Conservation (phyloP, 2,797 vertebrate genomes). For the Malacoctenus gilli region DNA sequence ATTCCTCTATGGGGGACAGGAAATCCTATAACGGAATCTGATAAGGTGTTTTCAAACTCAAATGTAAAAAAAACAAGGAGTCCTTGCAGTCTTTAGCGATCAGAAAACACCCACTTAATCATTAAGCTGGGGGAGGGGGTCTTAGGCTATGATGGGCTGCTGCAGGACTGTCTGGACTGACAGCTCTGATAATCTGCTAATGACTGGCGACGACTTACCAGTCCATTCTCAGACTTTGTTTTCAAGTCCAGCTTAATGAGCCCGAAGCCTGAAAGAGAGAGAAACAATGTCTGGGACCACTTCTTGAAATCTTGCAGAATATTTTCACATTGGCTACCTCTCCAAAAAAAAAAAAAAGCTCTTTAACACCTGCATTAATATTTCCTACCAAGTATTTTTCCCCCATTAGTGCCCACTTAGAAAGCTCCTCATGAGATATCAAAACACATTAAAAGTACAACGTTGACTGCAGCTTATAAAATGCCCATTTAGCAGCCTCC, state of each 20-base stretch:
- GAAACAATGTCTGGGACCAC: background rate
- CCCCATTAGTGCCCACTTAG: background rate
- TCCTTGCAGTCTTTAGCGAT: constrained; percentile 13
- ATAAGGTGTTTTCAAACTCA: too few species aligned
- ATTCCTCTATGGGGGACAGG: too few species aligned
- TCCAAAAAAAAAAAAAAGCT: background rate
- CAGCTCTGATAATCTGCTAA: constrained; percentile 37
- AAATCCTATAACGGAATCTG: too few species aligned
- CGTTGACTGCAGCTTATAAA: constrained; percentile 23
- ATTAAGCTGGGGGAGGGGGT: too few species aligned
- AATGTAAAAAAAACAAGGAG: too few species aligned
- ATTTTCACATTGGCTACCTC: too few species aligned
- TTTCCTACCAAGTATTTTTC: background rate
- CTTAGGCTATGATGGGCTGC: constrained; percentile 25
- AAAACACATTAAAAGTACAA: constrained; percentile 13
- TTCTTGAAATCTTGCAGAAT: too few species aligned
- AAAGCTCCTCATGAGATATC: background rate
- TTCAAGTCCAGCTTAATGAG: constrained; percentile 97
- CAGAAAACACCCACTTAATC: constrained; percentile 16
- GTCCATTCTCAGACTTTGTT: constrained; percentile 96
- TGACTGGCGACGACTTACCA: constrained; percentile 84
- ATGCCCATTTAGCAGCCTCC: constrained; percentile 5
- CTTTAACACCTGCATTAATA: background rate
- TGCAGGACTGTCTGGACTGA: constrained; percentile 19
- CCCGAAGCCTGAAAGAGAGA: constrained; percentile 88